Evolutionary conservation across 2,113 vertebrate species (phyloP), one percentile per base, ranked within the genome.

Genomic region (Phodopus roborovskii): DNA sequence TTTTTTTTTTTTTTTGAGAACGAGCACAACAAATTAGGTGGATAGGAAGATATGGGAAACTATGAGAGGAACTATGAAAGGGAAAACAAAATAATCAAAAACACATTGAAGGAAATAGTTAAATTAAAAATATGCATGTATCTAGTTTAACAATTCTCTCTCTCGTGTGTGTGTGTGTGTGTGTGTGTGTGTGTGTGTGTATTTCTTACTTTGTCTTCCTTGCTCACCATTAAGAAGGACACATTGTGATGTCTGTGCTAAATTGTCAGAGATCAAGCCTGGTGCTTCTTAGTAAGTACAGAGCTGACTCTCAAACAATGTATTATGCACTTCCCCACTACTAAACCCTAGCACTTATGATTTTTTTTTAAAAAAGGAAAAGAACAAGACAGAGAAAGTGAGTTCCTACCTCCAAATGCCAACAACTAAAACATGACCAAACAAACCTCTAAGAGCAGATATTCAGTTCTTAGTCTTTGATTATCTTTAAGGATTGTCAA

Each of bases 321-420:
- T 83, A 48, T 64, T 60, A 85, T 3, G 11, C 26, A 77, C 24
- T 71, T 74, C 88, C 62, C 16, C 24, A 92, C 12, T 48, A 50
- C 48, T 90, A 78, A 39, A 71, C 70, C 39, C 58, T 66, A 70
- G 28, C 2, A 5, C 3, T 39, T 48, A 20, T 22, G 17, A 33
- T 66, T 82, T 50, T 64, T 82, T n/a, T n/a, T n/a, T 45, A 45
- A 45, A 45, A 94, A 81, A 85, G 74, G 36, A 87, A 19, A n/a
- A n/a, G 24, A 71, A 1, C 16, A 91, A 13, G 11, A 93, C 92
- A 93, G 9, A 22, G 28, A 79, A 92, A 13, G 93, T 56, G 26
- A 84, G 4, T 5, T 9, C 26, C 22, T 1, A 39, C 4, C 1
- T 20, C 7, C 26, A 64, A 17, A n/a, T 11, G n/a, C 5, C 20